phyloP scores from a whole-genome alignment of 2,888 invertebrate species.

The Ochropleura plecta region DNA sequence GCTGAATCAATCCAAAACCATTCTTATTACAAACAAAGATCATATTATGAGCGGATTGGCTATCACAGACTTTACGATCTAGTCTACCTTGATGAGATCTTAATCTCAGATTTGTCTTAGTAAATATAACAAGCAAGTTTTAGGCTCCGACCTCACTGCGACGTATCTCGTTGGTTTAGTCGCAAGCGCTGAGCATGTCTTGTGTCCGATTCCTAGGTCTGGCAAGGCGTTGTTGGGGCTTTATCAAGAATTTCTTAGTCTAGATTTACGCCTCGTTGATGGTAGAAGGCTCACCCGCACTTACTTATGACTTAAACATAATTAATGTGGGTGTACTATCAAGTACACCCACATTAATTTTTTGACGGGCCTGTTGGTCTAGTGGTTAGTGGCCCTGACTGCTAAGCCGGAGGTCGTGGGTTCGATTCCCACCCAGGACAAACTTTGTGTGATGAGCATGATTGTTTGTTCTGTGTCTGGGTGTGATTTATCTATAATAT shows the following conservation, averaged over 20 bases:
- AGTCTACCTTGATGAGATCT: constrained; percentile 40
- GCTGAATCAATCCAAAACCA: constrained; percentile 36
- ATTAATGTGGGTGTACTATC: too few relatives aligned
- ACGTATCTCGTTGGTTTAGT: not conserved
- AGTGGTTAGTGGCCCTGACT: too few relatives aligned
- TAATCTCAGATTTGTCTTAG: not conserved
- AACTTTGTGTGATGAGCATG: too few relatives aligned
- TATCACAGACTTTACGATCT: constrained; percentile 55
- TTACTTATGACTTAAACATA: not conserved
- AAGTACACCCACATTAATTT: too few relatives aligned
- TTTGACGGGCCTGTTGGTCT: too few relatives aligned
- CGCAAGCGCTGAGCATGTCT: not conserved
- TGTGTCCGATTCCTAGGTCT: not conserved
- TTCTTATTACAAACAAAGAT: constrained; percentile 43
- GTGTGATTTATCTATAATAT: too few relatives aligned
- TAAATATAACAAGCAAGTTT: constrained; percentile 5
- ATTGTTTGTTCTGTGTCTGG: too few relatives aligned
- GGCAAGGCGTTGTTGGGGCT: too few relatives aligned
- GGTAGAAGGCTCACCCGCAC: not conserved
- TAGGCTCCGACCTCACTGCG: not conserved
- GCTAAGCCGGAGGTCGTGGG: too few relatives aligned
- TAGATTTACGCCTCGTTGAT: not conserved
- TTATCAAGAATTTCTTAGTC: not conserved
- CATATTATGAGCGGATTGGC: constrained; percentile 38
- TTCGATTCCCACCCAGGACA: too few relatives aligned